Evolutionary conservation across 2,113 vertebrate species (phyloP).

Genomic region (Mixornis gularis): DNA sequence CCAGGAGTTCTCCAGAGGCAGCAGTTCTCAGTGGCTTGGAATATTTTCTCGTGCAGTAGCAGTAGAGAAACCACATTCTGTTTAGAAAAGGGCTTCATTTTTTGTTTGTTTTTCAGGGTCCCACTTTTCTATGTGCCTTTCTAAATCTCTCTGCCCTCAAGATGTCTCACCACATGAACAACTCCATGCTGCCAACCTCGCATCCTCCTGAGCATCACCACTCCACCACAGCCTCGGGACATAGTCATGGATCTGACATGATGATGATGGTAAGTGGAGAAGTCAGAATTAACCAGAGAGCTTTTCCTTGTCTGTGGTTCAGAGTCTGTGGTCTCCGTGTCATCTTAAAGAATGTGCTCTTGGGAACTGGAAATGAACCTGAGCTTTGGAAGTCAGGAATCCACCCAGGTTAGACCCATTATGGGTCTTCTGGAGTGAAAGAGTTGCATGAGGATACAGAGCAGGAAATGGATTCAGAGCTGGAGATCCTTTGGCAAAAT

Average conservation of each 20-base stretch:
- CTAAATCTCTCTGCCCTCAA: background rate
- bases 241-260: constrained; percentile 30
- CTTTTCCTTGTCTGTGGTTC: background rate
- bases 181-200: background rate
- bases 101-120: constrained; percentile 8
- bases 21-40: background rate
- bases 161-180: constrained; percentile 50
- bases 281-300: background rate
- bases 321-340: background rate
- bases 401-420: background rate
- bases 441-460: fast-evolving
- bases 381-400: background rate
- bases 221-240: background rate
- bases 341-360: background rate
- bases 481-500: background rate
- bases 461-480: background rate
- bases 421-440: background rate
- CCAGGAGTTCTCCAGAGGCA: background rate
- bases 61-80: background rate
- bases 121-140: background rate
- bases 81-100: background rate
- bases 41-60: background rate
- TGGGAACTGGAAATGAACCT: background rate
- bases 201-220: constrained; percentile 66
- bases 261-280: constrained; percentile 76